These are phyloP conservation scores for Gisinianus flammeolus DNA, from an alignment of 2,888 invertebrate genomes.

Conservation along the genomic window DNA sequence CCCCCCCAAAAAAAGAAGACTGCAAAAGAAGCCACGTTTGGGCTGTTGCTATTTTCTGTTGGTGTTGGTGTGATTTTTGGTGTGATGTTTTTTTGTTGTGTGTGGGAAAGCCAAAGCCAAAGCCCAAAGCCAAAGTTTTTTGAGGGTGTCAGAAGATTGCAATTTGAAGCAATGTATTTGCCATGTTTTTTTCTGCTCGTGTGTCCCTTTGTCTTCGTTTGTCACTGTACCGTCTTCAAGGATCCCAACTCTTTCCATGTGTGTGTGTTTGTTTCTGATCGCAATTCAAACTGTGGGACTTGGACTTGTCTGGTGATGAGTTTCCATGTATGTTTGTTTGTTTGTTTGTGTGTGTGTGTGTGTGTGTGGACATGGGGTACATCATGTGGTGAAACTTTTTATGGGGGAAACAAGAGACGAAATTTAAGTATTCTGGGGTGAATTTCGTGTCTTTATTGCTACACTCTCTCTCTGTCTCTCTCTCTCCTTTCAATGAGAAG, in stretches of 20 bases:
- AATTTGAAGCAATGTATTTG: conserved; percentile 50
- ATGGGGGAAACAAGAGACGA: conserved; percentile 43
- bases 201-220: background rate
- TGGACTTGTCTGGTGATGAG: background rate
- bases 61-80: no score
- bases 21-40: no score
- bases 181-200: conserved; percentile 37
- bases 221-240: background rate
- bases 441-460: conserved; percentile 3
- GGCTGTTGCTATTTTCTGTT: no score
- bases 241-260: background rate
- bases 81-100: conserved; percentile 32
- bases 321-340: background rate
- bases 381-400: conserved; percentile 40
- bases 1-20: no score
- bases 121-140: background rate
- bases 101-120: conserved; percentile 10
- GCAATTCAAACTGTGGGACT: background rate
- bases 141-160: conserved; percentile 45
- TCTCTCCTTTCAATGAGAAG: conserved; percentile 4
- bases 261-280: no score
- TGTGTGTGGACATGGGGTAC: no score
- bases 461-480: background rate
- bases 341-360: no score
- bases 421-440: no score